Evolutionary conservation across 2,797 vertebrate genomes (phyloP).

Genomic region (Paedocypris micromegethes): DNA sequence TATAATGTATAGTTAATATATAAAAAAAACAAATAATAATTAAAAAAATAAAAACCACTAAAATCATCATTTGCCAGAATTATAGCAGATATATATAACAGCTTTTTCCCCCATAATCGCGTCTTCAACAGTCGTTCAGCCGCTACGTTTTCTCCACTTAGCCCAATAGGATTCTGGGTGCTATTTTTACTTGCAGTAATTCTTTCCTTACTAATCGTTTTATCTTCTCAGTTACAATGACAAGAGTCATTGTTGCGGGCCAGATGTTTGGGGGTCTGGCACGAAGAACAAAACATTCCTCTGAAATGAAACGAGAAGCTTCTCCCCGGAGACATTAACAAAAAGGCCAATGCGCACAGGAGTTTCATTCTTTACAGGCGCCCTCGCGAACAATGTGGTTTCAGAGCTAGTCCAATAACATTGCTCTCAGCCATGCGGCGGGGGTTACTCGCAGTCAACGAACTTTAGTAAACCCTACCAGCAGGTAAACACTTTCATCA

Average conservation of each 20-base stretch:
- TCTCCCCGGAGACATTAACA: conserved; percentile 54
- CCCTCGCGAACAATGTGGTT: conserved; percentile 63
- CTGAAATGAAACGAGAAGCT: conserved; percentile 63
- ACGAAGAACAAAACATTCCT: conserved; percentile 54
- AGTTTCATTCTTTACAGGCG: conserved; percentile 48
- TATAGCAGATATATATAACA: too few species aligned
- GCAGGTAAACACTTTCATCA: conserved; percentile 1
- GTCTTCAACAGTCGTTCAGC: too few species aligned
- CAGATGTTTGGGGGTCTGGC: conserved; percentile 15
- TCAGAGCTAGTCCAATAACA: conserved; percentile 63
- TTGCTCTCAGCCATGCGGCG: conserved; percentile 52
- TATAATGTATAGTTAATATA: too few species aligned
- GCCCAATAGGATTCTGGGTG: neutral
- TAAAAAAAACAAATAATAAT: too few species aligned
- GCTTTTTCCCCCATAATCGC: too few species aligned
- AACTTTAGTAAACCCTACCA: conserved; percentile 64
- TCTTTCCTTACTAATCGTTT: conserved; percentile 2
- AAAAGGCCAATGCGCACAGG: conserved; percentile 58
- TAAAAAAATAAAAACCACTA: too few species aligned
- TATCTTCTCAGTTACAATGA: conserved; percentile 16
- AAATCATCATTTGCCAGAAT: too few species aligned
- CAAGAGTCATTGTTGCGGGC: neutral
- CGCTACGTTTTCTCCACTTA: neutral
- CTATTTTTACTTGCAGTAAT: neutral
- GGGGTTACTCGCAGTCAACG: conserved; percentile 71